phyloP scores from a whole-genome alignment of 2,797 vertebrate genomes.

The Heterohyrax brucei region DNA sequence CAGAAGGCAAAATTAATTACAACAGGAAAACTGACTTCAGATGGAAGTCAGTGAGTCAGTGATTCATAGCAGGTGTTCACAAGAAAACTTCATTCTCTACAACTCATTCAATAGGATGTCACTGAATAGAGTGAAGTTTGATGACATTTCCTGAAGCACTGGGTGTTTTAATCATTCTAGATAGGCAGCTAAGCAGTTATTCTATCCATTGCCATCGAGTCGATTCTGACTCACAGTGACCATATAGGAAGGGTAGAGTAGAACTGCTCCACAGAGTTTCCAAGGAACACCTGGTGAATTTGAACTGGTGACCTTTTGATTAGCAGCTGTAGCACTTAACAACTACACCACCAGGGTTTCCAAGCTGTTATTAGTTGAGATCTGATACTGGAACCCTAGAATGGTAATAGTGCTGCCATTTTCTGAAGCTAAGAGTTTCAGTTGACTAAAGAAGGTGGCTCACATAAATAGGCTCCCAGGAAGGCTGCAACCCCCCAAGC shows the following conservation, averaged over 20 bases:
- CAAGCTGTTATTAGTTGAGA: constrained; percentile 35
- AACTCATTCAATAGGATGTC: constrained; percentile 22
- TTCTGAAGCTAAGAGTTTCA: constrained; percentile 62
- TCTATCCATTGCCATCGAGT: too few species aligned
- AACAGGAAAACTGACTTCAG: constrained; percentile 39
- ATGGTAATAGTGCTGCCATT: constrained; percentile 41
- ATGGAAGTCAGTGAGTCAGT: constrained; percentile 11
- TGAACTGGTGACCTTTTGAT: too few species aligned
- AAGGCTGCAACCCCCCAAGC: not conserved
- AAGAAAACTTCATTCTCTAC: constrained; percentile 54
- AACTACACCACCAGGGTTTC: too few species aligned
- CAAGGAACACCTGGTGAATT: too few species aligned
- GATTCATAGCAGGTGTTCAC: constrained; percentile 37
- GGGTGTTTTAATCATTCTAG: constrained; percentile 55
- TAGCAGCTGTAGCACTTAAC: too few species aligned
- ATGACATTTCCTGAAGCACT: constrained; percentile 37
- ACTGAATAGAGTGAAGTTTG: constrained; percentile 1
- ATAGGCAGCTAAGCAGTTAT: not conserved
- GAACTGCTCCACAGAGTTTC: too few species aligned
- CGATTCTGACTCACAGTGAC: too few species aligned
- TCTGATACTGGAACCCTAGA: constrained; percentile 36
- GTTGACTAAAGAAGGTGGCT: not conserved
- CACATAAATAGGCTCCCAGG: not conserved
- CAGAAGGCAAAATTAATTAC: constrained; percentile 56
- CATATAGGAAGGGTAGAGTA: too few species aligned